These are phyloP conservation scores for Falcunculus frontatus DNA, from an alignment of 2,113 vertebrate species.

Conservation along the genomic window DNA sequence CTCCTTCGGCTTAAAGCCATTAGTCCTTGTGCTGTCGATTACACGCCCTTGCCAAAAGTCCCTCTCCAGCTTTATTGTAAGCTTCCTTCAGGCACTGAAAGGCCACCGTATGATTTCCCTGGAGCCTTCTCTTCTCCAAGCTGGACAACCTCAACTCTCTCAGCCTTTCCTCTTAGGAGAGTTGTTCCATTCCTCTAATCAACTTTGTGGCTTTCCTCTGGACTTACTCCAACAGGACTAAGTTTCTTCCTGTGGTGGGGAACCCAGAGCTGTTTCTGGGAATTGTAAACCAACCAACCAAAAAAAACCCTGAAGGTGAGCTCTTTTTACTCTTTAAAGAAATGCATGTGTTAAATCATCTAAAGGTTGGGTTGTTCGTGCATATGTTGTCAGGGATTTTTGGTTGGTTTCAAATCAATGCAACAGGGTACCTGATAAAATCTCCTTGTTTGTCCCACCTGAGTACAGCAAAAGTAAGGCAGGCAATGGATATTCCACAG, in stretches of 20 bases:
- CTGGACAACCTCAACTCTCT: not conserved
- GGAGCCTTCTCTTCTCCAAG: not conserved
- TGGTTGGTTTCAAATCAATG: not conserved
- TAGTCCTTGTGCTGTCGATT: not conserved
- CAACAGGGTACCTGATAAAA: not conserved
- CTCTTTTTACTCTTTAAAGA: not conserved
- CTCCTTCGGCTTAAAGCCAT: not conserved
- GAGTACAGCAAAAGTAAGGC: not conserved
- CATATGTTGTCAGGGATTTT: not conserved
- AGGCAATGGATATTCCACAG: not conserved
- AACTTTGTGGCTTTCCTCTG: not conserved
- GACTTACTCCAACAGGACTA: not conserved
- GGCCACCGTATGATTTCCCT: not conserved
- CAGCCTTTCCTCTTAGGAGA: not conserved
- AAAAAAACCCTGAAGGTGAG: not conserved
- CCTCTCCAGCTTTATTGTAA: not conserved
- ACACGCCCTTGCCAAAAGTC: not conserved
- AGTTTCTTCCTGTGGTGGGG: fast-evolving
- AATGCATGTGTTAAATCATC: not conserved
- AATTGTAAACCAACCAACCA: not conserved
- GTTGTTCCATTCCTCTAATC: not conserved
- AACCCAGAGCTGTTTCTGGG: not conserved
- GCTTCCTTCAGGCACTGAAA: not conserved
- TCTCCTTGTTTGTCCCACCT: not conserved
- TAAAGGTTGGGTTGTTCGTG: not conserved